These are phyloP conservation scores for Arothron firmamentum DNA, from an alignment of 2,113 vertebrate species.

Conservation along the genomic window DNA sequence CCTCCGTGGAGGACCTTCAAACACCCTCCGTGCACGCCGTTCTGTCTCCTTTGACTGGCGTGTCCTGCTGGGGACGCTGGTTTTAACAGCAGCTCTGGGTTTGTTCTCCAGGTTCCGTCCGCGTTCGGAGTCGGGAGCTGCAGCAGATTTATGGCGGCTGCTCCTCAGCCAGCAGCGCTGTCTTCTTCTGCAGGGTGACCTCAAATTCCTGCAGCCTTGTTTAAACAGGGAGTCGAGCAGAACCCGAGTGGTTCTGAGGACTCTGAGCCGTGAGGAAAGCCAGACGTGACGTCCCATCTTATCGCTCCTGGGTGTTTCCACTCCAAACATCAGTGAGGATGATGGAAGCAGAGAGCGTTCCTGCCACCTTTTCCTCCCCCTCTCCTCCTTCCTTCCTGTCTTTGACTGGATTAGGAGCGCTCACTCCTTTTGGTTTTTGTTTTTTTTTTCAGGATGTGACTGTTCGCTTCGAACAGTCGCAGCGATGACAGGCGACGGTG, in stretches of 20 bases:
- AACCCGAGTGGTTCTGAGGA: constrained; percentile 35
- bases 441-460: constrained; percentile 53
- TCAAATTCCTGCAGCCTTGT: constrained; percentile 42
- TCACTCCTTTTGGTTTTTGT: constrained; percentile 42
- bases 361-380: constrained; percentile 29
- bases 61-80: constrained; percentile 7
- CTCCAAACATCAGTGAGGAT: constrained; percentile 57
- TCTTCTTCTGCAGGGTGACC: constrained; percentile 39
- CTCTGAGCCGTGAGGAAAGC: constrained; percentile 59
- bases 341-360: constrained; percentile 36
- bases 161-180: constrained; percentile 1
- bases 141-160: constrained; percentile 24
- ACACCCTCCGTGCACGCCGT: constrained; percentile 1
- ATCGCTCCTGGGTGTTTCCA: constrained; percentile 72
- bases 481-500: constrained; percentile 31
- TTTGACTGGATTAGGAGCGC: constrained; percentile 46
- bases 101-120: constrained; percentile 2
- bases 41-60: constrained; percentile 7
- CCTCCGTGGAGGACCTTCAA: constrained; percentile 2
- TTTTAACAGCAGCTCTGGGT: constrained; percentile 20
- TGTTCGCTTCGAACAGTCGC: background rate
- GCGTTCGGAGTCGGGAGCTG: background rate
- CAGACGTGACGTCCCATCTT: constrained; percentile 69
- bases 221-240: constrained; percentile 42
- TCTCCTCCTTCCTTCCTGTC: constrained; percentile 44